Base-by-base conservation (phyloP, 2,113 vertebrate genomes). In the Zootoca vivipara region DNA sequence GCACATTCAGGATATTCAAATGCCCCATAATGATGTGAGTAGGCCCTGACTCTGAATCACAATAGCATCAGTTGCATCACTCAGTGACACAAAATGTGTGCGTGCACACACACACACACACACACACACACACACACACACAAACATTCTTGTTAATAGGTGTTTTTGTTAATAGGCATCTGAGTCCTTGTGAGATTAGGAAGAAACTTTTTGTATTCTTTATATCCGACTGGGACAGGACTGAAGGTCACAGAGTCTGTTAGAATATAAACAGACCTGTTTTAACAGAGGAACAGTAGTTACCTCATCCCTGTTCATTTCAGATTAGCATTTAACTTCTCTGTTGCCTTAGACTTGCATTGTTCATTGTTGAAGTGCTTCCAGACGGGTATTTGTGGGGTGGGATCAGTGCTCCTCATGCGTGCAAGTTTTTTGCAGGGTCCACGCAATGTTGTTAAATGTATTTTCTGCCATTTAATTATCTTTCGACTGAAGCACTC, bases 241-340 rank as follows among this genome's bases (percentile, higher is more conserved):
- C 90, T 90, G 92, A 95, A 94, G 93, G 93, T 95, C 93, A 93
- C 79, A 75, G 89, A 88, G 82, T 92, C 80, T 90, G 83, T 91
- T 94, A 88, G 83, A 93, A 91, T 93, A 91, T 94, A 95, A 95
- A 96, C 93, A 94, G 91, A 92, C 74, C 20, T 56, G 33, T 78
- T 83, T 91, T 88, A 92, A 91, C 82, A 80, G 86, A 82, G 86
- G 86, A 90, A 67, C 13, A 79, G 89, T 79, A 84, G 92, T 94
- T 93, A 89, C 79, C 42, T 46, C 70, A 85, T 91, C 90, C 90
- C 93, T 94, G 92, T 93, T 87, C 90, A 73, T 85, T 84, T 52
- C 77, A 81, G 87, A 92, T 95, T 42, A 67, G 2, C 35, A 42
- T 69, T 30, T 30, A 18, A 20, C 12, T 4, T 81, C 56, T 81